A percentile compares a stretch with the other conserved stretches of the same genome.
Evolutionary conservation across 2,797 vertebrate genomes (phyloP).

Genomic region (Xenops minutus): DNA sequence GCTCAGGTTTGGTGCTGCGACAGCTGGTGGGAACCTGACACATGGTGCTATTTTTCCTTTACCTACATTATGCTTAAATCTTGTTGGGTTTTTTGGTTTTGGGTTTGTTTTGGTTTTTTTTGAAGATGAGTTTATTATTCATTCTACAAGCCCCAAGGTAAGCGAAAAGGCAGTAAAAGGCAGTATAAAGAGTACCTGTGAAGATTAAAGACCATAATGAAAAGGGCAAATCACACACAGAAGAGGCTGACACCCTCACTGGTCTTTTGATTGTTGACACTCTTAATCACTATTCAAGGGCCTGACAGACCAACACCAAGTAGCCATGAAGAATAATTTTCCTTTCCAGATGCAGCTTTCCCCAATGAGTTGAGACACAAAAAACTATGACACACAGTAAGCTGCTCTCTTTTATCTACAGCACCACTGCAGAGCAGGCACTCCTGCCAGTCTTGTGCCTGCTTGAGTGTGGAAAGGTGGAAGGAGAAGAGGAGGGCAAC

Average conservation of each 20-base stretch:
- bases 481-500: background rate
- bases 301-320: background rate
- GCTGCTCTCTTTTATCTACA: background rate
- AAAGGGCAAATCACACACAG: background rate
- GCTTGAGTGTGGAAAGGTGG: fast-evolving
- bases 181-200: background rate
- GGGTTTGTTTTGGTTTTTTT: background rate
- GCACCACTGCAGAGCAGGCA: background rate
- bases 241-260: background rate
- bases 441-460: background rate
- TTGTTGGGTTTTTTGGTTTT: background rate
- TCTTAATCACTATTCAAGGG: background rate
- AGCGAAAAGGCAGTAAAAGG: background rate
- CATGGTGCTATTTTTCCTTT: background rate
- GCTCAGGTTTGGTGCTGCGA: background rate
- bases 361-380: fast-evolving
- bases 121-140: background rate
- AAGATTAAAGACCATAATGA: background rate
- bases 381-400: background rate
- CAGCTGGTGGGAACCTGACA: too few species aligned
- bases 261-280: background rate
- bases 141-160: background rate
- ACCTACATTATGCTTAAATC: background rate
- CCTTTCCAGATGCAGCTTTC: background rate
- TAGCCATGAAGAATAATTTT: background rate